phyloP scores from a whole-genome alignment of 1,140 invertebrate genomes.

The Bombus fervidus region DNA sequence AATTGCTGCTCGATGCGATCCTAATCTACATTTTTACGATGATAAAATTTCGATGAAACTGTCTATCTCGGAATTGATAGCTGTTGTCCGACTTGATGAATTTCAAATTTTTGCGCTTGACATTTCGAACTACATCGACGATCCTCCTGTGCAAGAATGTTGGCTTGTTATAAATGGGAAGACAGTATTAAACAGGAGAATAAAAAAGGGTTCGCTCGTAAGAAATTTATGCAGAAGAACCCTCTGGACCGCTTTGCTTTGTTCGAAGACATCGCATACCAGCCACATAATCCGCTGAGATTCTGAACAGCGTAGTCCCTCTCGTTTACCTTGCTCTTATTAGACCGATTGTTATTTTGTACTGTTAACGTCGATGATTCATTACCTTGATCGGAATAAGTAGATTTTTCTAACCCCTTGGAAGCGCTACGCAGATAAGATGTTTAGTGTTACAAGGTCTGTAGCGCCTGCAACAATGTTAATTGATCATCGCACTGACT shows the following conservation, averaged over 20 bases:
- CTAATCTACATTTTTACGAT: neutral
- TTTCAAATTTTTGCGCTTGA: conserved; percentile 19
- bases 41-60: neutral
- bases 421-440: conserved; percentile 1
- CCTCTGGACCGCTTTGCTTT: neutral
- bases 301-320: neutral
- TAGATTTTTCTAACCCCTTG: conserved; percentile 27
- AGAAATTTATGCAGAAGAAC: neutral
- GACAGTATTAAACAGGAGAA: neutral
- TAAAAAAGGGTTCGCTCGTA: neutral
- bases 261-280: neutral
- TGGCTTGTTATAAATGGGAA: neutral
- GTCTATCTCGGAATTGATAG: neutral
- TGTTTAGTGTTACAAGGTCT: conserved; percentile 43
- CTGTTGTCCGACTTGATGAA: neutral
- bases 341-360: conserved; percentile 32
- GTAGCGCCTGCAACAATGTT: conserved; percentile 13
- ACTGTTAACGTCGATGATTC: conserved; percentile 23
- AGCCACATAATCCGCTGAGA: neutral
- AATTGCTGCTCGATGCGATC: too few species aligned
- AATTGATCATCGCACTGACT: neutral
- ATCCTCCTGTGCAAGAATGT: neutral
- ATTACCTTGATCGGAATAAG: conserved; percentile 18
- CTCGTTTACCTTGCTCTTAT: conserved; percentile 41
- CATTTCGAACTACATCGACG: conserved; percentile 4